A percentile compares a stretch with the other conserved stretches of the same genome.
phyloP scores from a whole-genome alignment of 1,140 invertebrate species.

The Philotrypesis tridentata region DNA sequence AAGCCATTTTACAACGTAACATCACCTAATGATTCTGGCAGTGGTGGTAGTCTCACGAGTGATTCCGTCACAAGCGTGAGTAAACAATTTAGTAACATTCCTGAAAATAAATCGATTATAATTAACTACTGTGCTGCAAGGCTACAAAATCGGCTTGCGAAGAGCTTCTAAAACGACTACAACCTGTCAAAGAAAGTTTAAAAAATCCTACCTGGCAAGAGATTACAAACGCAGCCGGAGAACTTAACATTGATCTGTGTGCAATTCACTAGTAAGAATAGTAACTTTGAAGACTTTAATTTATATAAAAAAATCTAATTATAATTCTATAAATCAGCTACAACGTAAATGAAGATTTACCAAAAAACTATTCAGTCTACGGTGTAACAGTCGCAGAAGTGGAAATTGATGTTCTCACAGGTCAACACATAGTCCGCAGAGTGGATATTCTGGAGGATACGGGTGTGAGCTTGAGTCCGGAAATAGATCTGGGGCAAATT shows the following conservation, averaged over 20 bases:
- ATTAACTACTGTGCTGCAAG: conserved; percentile 55
- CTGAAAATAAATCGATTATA: no score
- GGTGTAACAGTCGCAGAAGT: conserved; percentile 79
- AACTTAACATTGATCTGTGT: conserved; percentile 78
- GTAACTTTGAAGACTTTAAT: conserved; percentile 22
- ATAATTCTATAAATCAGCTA: not conserved
- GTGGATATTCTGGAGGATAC: conserved; percentile 86
- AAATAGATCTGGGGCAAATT: conserved; percentile 89
- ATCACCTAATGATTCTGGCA: conserved; percentile 78
- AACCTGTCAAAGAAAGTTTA: conserved; percentile 77
- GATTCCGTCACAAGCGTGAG: conserved; percentile 80
- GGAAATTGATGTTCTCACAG: conserved; percentile 85
- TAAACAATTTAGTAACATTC: no score
- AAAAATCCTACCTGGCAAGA: conserved; percentile 79
- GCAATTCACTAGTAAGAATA: conserved; percentile 77
- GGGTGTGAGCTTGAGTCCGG: conserved; percentile 83
- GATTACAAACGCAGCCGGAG: conserved; percentile 76
- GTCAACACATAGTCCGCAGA: conserved; percentile 78
- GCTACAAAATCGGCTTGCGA: conserved; percentile 82
- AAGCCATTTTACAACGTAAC: conserved; percentile 79
- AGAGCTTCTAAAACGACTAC: conserved; percentile 77
- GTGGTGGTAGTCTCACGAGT: conserved; percentile 83
- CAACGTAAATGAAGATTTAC: not conserved
- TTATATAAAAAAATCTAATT: no score
- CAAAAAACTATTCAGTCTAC: conserved; percentile 78